phyloP scores from a whole-genome alignment of 1,140 invertebrate genomes.

The Arion vulgaris region DNA sequence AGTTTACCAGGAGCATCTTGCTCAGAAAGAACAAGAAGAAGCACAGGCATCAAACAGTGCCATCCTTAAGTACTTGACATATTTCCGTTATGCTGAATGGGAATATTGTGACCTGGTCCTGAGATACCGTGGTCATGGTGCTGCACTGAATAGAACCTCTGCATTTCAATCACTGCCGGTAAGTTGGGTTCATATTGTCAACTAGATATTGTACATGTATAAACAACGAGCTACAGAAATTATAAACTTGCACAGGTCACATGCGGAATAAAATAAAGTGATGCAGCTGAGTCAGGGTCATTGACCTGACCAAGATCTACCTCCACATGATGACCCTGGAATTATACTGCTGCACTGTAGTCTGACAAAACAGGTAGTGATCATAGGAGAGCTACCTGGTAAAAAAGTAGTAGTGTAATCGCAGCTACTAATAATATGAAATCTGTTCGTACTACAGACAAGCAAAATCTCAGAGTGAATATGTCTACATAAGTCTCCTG shows the following conservation, averaged over 20 bases:
- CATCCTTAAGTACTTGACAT: conserved; percentile 19
- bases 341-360: no score
- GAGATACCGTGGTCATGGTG: conserved; percentile 46
- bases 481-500: no score
- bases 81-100: conserved; percentile 56
- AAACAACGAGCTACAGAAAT: background rate
- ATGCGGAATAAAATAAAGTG: background rate
- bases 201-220: background rate
- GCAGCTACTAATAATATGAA: no score
- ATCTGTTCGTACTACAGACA: no score
- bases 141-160: background rate
- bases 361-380: no score
- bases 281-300: no score
- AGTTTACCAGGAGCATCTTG: conserved; percentile 48
- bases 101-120: conserved; percentile 56
- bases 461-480: no score
- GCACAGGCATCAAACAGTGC: background rate
- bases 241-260: background rate
- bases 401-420: no score
- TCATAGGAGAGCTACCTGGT: no score
- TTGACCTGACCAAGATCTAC: no score
- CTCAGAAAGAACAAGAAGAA: conserved; percentile 38
- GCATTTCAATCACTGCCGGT: conserved; percentile 1
- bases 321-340: no score
- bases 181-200: no score